Evolutionary conservation across 2,797 vertebrate genomes (phyloP), one percentile per base, ranked within the genome.

Genomic region (Acanthornis magna): DNA sequence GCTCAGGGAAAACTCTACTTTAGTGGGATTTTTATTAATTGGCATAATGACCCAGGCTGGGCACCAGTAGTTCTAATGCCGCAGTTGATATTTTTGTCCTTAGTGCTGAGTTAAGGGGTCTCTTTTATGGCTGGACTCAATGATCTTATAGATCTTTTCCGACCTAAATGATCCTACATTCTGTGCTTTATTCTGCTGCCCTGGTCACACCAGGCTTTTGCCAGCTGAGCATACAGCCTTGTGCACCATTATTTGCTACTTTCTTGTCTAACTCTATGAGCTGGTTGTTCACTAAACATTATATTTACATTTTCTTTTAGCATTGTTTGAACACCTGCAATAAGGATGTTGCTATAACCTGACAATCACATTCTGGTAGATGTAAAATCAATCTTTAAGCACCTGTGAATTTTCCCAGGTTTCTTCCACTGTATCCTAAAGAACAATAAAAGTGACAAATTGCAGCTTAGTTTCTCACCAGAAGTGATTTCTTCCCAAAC

Each of bases 311-410:
- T 91, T 93, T 78, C 38, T 61, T 74, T 78, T 76, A 58, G 40
- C 17, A 20, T 54, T 57, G 47, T 58, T 89, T 80, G 61, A 85
- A 85, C 47, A 47, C 45, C 62, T 83, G 27, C 61, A 74, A 34
- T 50, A 73, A 79, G 15, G 42, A 21, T 19, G 19, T 67, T 75
- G 32, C 17, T 80, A 25, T 65, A 95, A 72, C 18, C 43, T 75
- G 54, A 38, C 47, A 92, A 61, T 83, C 72, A 63, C 67, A 68
- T 88, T 53, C 25, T 45, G 10, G 50, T 42, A 85, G 89, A 71
- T 75, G 45, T 78, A 89, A 95, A 94, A 95, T 88, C 73, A 45
- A 43, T 91, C 60, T 54, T 83, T 81, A 80, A 92, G 20, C n/a
- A 81, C 54, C 26, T 61, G 21, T 65, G 51, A 83, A 62, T 91